Conservation (phyloP, 2,113 vertebrate genomes). For the Gallinago paraguaiae region DNA sequence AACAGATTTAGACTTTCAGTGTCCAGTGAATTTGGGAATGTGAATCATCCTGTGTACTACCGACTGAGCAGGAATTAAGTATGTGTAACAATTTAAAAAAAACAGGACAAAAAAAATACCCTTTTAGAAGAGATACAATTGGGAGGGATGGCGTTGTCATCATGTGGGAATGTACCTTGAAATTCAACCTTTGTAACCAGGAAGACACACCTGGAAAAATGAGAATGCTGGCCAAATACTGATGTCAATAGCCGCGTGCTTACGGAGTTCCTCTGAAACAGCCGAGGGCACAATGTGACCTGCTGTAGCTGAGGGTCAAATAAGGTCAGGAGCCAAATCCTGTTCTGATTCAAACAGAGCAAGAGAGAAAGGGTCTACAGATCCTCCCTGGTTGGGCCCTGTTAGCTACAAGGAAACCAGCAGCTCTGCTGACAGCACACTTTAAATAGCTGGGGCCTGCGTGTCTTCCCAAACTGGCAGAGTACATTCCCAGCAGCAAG, state of each 20-base stretch:
- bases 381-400: not conserved
- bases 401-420: not conserved
- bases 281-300: not conserved
- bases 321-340: not conserved
- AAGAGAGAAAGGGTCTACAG: not conserved
- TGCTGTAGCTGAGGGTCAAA: not conserved
- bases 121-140: not conserved
- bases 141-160: not conserved
- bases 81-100: not conserved
- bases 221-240: not conserved
- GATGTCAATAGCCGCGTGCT: rapidly evolving
- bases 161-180: not conserved
- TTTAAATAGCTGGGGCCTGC: not conserved
- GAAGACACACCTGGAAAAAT: constrained; percentile 39
- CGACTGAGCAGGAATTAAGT: not conserved
- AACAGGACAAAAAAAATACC: not conserved
- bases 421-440: not conserved
- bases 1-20: not conserved
- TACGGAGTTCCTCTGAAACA: not conserved
- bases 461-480: not conserved
- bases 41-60: not conserved
- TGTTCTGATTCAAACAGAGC: not conserved
- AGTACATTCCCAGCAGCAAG: not conserved
- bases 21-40: not conserved
- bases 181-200: constrained; percentile 3